Base-by-base conservation (phyloP, 2,797 vertebrate genomes). In the Periophthalmus magnuspinnatus region DNA sequence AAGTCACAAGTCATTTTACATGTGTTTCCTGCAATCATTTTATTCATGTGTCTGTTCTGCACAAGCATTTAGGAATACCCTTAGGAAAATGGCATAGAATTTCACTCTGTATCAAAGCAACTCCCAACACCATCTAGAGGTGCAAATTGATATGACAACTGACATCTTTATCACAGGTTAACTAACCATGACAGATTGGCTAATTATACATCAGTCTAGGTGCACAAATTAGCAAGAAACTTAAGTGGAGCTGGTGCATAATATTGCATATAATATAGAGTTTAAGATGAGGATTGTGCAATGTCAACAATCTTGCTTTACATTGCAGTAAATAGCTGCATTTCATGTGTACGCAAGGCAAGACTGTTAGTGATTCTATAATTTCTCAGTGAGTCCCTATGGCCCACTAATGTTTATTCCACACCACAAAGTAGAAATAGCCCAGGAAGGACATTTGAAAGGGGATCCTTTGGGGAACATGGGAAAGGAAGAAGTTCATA, bases 401-500 rank as follows among this genome's bases (percentile, higher is more conserved):
- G 69, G 69, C 6, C 60, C 16, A 0, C 54, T 69, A 57, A 74
- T 82, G 69, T 80, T 80, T 66, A 77, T 72, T 80, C 57, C 60
- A 69, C 65, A 69, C 70, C 70, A 65, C 47, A 45, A 32, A 52
- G 34, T 67, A 71, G 22, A 56, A 63, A 47, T 72, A 50, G 4
- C 67, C 62, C 60, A 74, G 71, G 79, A 82, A 82, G 76, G 76
- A 64, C 66, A 58, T 68, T 70, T 77, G 82, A 82, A 82, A 84
- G 71, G 67, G 57, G 79, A 87, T 86, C 78, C 78, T 78, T 69
- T 6, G 59, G 66, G 71, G 75, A 70, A 16, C 32, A n/a, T 28
- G 70, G 34, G 47, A 70, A 59, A 72, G 75, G 72, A 80, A 74
- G 71, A 70, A 69, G 58, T 48, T 48, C 58, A 68, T 65, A 38